Conservation (phyloP, 1,140 invertebrate genomes). For the Globodera ellingtonae region DNA sequence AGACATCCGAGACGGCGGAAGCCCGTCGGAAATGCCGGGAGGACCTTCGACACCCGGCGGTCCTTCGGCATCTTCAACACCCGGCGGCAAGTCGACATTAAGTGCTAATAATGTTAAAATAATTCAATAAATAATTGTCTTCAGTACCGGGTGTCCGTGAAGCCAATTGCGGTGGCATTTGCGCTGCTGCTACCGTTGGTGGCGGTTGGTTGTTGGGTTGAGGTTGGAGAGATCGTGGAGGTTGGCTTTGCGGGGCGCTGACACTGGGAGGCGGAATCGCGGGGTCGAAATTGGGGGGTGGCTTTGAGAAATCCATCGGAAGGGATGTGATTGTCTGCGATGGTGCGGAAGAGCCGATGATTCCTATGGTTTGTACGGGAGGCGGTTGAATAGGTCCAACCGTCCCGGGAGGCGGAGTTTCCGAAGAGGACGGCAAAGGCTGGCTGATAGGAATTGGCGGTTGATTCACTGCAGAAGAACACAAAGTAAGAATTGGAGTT, state of each 20-base stretch:
- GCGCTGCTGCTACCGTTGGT: neutral
- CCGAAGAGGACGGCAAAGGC: neutral
- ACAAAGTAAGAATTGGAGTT: neutral
- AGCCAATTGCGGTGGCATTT: neutral
- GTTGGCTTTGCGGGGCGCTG: neutral
- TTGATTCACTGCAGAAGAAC: neutral
- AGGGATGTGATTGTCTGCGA: neutral
- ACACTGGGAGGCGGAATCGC: slow-evolving; percentile 35
- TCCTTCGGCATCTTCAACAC: slow-evolving; percentile 39
- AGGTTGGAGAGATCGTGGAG: neutral
- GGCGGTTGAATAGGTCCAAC: slow-evolving; percentile 5
- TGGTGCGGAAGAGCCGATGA: slow-evolving; percentile 16
- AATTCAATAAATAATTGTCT: neutral
- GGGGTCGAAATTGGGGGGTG: slow-evolving; percentile 38
- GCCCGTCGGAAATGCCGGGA: neutral
- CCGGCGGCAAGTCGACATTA: slow-evolving; percentile 34
- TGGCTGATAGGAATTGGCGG: neutral
- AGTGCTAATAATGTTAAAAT: neutral
- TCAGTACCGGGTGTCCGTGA: neutral
- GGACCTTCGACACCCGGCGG: slow-evolving; percentile 42
- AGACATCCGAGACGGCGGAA: slow-evolving; percentile 2
- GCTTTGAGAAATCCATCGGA: slow-evolving; percentile 31
- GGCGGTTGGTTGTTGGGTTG: neutral
- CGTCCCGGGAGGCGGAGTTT: slow-evolving; percentile 23
- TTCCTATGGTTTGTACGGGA: slow-evolving; percentile 23